A percentile compares a stretch with the other conserved stretches of the same genome.
Conservation (phyloP, 2,888 invertebrate genomes). For the Agrilus biguttatus region DNA sequence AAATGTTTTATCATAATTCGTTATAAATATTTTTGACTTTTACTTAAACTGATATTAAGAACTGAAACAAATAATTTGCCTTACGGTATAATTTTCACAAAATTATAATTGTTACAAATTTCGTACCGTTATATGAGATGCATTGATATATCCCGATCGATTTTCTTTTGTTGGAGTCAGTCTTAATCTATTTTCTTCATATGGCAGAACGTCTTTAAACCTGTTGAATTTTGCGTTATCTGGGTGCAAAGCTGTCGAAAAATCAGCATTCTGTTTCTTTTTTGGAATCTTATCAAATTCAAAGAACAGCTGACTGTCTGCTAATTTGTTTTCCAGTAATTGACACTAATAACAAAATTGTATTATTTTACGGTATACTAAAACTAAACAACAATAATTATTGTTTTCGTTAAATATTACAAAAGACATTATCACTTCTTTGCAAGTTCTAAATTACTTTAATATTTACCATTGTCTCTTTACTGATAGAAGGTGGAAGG, state of each 20-base stretch:
- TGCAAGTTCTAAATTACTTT: background rate
- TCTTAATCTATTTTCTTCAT: conserved; percentile 77
- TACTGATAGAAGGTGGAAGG: conserved; percentile 60
- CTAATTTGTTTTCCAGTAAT: conserved; percentile 50
- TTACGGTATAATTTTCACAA: background rate
- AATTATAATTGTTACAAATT: background rate
- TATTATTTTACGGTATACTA: background rate
- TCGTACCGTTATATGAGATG: conserved; percentile 72
- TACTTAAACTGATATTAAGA: background rate
- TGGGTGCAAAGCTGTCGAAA: conserved; percentile 55
- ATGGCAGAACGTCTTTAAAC: conserved; percentile 67
- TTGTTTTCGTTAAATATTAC: no score
- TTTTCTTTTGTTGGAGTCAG: conserved; percentile 72
- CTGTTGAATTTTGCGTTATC: conserved; percentile 44
- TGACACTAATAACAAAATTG: conserved; percentile 37
- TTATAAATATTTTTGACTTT: background rate
- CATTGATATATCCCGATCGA: conserved; percentile 82
- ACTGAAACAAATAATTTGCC: background rate
- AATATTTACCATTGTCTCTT: conserved; percentile 58
- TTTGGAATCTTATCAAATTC: conserved; percentile 78
- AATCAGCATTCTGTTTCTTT: conserved; percentile 55
- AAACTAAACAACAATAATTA: conserved; percentile 1
- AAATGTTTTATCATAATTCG: background rate
- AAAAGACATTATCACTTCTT: no score
- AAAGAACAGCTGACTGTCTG: conserved; percentile 60